Base-by-base conservation (phyloP, 1,140 invertebrate genomes). In the Saxidomus purpurata region DNA sequence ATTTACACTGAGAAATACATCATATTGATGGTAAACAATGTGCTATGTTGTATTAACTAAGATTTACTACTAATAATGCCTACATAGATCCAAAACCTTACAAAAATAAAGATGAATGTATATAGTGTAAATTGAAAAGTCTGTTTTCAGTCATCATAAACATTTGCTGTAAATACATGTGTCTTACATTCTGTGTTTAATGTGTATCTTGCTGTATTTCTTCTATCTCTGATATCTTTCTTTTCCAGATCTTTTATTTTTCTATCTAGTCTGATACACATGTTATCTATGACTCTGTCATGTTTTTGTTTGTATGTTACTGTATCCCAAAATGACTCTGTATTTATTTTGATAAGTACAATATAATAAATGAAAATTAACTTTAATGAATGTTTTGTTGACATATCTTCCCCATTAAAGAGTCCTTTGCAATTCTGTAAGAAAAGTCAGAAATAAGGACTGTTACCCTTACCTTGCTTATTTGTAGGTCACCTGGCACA, bases 301-400 rank as follows among this genome's bases (percentile, higher is more conserved):
- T 63, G 25, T n/a, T 28, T 63, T 63, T 28, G 25, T 28, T 63
- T 63, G 22, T 63, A 28, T 40, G 67, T 71, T 71, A 71, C 15
- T 71, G 67, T 71, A 40, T 71, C 8, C 36, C 38, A 6, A 6
- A 13, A 15, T 67, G 61, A 38, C 34, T 38, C 38, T 2, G 67
- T 71, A 71, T 71, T 71, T 71, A 71, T 71, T 1, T 38, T 71
- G 6, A 36, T 71, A 71, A 71, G 38, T 71, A 71, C 67, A 36
- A 22, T 2, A 11, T 38, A 71, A 38, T 71, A 71, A 38, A 71
- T 38, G 19, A 67, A 22, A 28, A 31, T 6, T 11, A 67, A 67
- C 61, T 36, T 31, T 22, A 11, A 8, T 8, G 4, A 8, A 15
- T 43, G 43, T 43, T 43, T 15, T 43, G 43, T 43, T 43, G 15